A percentile compares a stretch with the other conserved stretches of the same genome.
These are phyloP conservation scores for Megaceryle alcyon DNA, from an alignment of 2,797 vertebrate genomes.

Conservation along the genomic window DNA sequence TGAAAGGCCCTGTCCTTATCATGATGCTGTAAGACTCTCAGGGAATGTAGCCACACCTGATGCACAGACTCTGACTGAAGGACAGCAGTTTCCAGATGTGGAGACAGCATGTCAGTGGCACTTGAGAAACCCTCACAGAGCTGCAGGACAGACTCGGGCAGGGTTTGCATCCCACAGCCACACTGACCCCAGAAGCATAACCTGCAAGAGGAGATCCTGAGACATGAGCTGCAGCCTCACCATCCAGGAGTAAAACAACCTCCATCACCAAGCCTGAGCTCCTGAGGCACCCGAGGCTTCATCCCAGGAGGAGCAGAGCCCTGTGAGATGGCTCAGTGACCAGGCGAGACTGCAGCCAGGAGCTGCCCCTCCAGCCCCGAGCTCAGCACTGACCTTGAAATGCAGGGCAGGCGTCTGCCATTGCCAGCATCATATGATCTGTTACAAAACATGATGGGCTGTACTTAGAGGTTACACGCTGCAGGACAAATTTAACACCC, in stretches of 20 bases:
- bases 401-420: neutral
- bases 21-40: neutral
- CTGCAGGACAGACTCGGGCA: accelerated
- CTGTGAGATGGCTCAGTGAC: accelerated
- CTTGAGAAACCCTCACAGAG: accelerated
- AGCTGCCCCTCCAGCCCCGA: neutral
- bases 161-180: neutral
- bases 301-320: neutral
- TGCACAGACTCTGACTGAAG: neutral
- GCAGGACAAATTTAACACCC: constrained; percentile 60
- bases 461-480: constrained; percentile 19
- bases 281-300: neutral
- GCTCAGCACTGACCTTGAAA: constrained; percentile 54
- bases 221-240: neutral
- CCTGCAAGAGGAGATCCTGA: neutral
- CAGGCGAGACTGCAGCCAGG: neutral
- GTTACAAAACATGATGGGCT: constrained; percentile 17
- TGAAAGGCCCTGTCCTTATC: neutral
- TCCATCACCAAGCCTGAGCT: neutral
- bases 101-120: accelerated
- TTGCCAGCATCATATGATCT: neutral
- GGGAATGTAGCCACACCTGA: neutral
- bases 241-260: neutral
- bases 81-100: neutral
- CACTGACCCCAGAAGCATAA: neutral